Percentiles rank a stretch among this genome's conserved stretches.
These are phyloP conservation scores for Anguilla pacifica DNA, from an alignment of 2,797 vertebrate species.

Conservation along the genomic window DNA sequence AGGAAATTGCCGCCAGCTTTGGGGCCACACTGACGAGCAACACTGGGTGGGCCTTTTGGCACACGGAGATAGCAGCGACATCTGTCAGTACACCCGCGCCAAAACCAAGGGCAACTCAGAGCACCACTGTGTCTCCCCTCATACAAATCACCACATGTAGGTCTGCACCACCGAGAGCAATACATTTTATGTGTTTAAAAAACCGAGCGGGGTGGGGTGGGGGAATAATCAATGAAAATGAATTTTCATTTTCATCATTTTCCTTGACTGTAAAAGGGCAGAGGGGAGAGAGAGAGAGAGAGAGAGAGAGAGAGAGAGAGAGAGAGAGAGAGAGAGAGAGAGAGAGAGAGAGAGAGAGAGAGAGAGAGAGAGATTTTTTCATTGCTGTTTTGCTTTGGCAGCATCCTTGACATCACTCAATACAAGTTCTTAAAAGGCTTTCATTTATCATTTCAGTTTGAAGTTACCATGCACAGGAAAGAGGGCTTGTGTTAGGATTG, in stretches of 20 bases:
- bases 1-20: conserved; percentile 57
- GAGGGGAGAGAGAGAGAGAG: background rate
- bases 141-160: conserved; percentile 46
- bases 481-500: conserved; percentile 49
- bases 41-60: conserved; percentile 50
- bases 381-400: conserved; percentile 55
- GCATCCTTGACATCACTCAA: conserved; percentile 54
- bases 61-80: conserved; percentile 50
- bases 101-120: conserved; percentile 43
- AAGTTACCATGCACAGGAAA: conserved; percentile 51
- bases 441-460: conserved; percentile 64
- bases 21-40: conserved; percentile 48
- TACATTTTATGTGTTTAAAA: conserved; percentile 40
- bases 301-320: background rate
- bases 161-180: conserved; percentile 27
- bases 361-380: conserved; percentile 10
- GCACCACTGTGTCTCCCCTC: conserved; percentile 3
- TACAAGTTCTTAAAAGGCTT: conserved; percentile 71
- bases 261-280: conserved; percentile 32
- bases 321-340: background rate
- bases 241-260: conserved; percentile 53
- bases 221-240: conserved; percentile 46
- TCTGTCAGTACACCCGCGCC: conserved; percentile 59
- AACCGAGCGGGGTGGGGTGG: background rate
- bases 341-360: background rate